A percentile compares a stretch with the other conserved stretches of the same genome.
Evolutionary conservation across 1,140 invertebrate genomes (phyloP).

Genomic region (Orius insidiosus): DNA sequence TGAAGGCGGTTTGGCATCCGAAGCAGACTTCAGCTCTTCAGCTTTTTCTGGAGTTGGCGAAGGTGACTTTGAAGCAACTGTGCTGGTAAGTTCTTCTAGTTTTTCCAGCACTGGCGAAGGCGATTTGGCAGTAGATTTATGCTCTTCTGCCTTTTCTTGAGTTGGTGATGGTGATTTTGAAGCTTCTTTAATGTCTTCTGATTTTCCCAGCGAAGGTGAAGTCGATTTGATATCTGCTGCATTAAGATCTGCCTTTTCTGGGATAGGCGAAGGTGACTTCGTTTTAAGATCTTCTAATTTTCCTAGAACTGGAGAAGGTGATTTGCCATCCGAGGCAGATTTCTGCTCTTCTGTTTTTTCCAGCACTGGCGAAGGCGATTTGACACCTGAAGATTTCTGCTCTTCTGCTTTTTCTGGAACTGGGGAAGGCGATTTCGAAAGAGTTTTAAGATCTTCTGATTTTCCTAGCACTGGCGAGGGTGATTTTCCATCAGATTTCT

Average conservation of each 20-base stretch:
- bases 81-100: too few species aligned
- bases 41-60: background rate
- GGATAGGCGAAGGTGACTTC: background rate
- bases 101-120: background rate
- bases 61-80: background rate
- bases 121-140: background rate
- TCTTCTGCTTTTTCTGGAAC: background rate
- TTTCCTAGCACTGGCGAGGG: too few species aligned
- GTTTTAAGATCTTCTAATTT: constrained; percentile 10
- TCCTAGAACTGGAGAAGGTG: constrained; percentile 18
- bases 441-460: too few species aligned
- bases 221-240: background rate
- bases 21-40: background rate
- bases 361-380: background rate
- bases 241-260: background rate
- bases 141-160: background rate
- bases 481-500: too few species aligned
- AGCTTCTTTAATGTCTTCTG: background rate
- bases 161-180: constrained; percentile 3
- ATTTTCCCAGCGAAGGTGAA: background rate
- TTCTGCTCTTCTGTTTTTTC: background rate
- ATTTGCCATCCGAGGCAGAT: constrained; percentile 8
- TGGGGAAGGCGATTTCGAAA: background rate
- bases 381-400: too few species aligned
- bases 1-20: background rate